phyloP scores from a whole-genome alignment of 2,113 vertebrate species.

The Scatophagus argus region DNA sequence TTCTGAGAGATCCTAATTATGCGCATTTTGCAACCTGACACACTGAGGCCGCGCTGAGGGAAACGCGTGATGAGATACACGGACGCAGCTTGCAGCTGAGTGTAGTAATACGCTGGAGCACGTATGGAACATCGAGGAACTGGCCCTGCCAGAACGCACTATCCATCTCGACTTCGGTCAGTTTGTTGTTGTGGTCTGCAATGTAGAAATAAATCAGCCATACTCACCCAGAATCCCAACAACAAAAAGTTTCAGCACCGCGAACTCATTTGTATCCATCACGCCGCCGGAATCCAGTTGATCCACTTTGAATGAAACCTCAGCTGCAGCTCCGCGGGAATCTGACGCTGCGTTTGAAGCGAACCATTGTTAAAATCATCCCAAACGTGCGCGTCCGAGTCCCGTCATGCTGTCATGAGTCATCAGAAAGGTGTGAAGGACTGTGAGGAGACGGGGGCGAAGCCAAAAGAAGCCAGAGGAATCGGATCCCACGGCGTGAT shows the following conservation, averaged over 20 bases:
- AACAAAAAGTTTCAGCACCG: slow-evolving; percentile 78
- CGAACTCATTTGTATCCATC: slow-evolving; percentile 77
- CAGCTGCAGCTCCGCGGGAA: slow-evolving; percentile 66
- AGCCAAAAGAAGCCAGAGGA: not conserved
- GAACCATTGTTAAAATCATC: slow-evolving; percentile 67
- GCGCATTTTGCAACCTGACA: slow-evolving; percentile 8
- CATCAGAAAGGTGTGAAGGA: not conserved
- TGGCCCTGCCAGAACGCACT: not conserved
- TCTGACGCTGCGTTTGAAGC: slow-evolving; percentile 59
- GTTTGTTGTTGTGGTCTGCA: not conserved
- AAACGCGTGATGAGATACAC: not conserved
- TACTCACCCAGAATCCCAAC: slow-evolving; percentile 79
- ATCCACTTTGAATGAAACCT: slow-evolving; percentile 61
- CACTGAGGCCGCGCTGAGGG: not conserved
- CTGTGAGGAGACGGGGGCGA: not conserved
- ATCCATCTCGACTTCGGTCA: not conserved
- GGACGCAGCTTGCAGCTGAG: not conserved
- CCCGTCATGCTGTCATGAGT: slow-evolving; percentile 37
- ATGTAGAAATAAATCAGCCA: not conserved
- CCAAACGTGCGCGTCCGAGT: slow-evolving; percentile 15
- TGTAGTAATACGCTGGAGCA: too few relatives aligned
- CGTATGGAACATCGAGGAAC: too few relatives aligned
- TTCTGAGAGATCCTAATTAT: not conserved
- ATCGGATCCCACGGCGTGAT: slow-evolving; percentile 25
- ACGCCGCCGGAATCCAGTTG: slow-evolving; percentile 55